phyloP scores from a whole-genome alignment of 2,797 vertebrate genomes.

The Nannoperca obscura region DNA sequence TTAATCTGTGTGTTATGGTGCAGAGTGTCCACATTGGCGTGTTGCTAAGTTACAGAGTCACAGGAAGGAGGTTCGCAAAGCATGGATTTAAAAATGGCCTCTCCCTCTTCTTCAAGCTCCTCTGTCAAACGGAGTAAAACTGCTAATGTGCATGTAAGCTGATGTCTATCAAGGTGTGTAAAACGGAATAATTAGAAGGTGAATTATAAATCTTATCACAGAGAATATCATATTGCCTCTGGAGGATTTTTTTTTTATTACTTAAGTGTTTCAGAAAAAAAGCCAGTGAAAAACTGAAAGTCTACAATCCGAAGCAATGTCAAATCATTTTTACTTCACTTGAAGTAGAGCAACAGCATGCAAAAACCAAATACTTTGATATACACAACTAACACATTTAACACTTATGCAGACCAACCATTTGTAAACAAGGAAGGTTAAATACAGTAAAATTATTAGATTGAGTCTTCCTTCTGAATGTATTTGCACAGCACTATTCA shows the following conservation, averaged over 20 bases:
- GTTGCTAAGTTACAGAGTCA: slow-evolving; percentile 56
- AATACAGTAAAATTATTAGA: background rate
- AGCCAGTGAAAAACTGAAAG: background rate
- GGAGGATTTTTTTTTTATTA: background rate
- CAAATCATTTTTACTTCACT: background rate
- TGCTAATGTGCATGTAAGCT: background rate
- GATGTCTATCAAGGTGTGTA: background rate
- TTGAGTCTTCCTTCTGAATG: background rate
- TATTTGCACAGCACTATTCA: background rate
- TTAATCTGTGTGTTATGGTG: slow-evolving; percentile 16
- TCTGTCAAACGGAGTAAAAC: slow-evolving; percentile 14
- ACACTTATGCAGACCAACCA: background rate
- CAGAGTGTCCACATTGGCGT: slow-evolving; percentile 13
- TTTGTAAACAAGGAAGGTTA: background rate
- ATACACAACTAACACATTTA: background rate
- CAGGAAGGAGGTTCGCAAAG: slow-evolving; percentile 19
- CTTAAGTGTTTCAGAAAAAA: background rate
- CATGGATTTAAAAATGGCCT: slow-evolving; percentile 43
- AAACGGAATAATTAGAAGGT: background rate
- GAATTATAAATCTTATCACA: background rate
- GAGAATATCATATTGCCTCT: background rate
- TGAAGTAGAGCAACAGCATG: background rate
- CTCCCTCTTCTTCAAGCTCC: slow-evolving; percentile 16
- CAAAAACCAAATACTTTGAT: background rate
- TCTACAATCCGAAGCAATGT: background rate